Evolutionary conservation across 2,797 vertebrate species (phyloP), one percentile per base, ranked within the genome.

Genomic region (Falco naumanni): DNA sequence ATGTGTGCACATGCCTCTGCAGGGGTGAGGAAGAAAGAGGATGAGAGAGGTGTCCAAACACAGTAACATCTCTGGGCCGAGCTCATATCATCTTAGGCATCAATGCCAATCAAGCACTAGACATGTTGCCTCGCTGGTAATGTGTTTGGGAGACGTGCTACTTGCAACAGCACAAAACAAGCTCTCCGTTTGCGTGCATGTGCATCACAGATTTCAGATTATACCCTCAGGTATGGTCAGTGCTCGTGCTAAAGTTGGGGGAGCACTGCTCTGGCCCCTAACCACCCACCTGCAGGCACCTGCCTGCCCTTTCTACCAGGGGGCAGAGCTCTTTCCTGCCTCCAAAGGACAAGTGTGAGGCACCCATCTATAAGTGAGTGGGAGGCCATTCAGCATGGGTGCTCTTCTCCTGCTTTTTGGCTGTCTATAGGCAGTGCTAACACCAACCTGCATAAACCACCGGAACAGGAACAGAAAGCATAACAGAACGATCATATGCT

Each of bases 381-480:
- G 83, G 56, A 89, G n/a, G 26, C 22, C 37, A 20, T 70, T 87
- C 0, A 4, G 34, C 39, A 26, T 0, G 10, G 56, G 48, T 56
- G 48, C 56, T 90, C 56, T 84, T 39, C 72, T 83, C 34, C 64
- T 60, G 57, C 24, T 68, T 90, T 95, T 80, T 69, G 53, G 26
- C 20, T 87, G 33, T 53, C 28, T 47, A 18, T 2, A 76, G 50
- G 56, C 85, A 93, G 68, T 65, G 70, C 68, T 89, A 72, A 92
- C 94, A 48, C 1, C 84, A 87, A 34, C 47, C 64, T 76, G 78
- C 66, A 75, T 13, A 85, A 83, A 90, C 20, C 64, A 61, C 47
- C 0, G 0, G 90, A 85, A 57, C 3, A 89, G 75, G 59, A 95
- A 89, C 0, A 1, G 65, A 78, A 63, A 78, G 33, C 1, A 0